Evolutionary conservation across 2,113 vertebrate genomes (phyloP), one percentile per base, ranked within the genome.

Genomic region (Eulemur rufifrons): DNA sequence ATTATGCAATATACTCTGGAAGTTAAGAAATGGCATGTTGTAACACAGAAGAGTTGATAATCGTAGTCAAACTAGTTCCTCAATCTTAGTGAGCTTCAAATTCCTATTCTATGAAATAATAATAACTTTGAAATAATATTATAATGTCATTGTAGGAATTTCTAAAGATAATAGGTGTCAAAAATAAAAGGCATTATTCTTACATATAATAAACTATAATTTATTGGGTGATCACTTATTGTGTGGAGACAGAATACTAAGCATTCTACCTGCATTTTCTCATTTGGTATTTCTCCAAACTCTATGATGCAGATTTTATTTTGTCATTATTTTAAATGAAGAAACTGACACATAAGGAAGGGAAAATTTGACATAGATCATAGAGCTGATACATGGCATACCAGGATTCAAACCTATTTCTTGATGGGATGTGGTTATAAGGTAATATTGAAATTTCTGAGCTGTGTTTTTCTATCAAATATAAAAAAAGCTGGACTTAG

Each of bases 241-340:
- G 9, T 56, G 18, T 74, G 5, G 2, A 45, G 5, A 52, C 56
- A 27, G 23, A 37, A 56, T 8, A 21, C 1, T 83, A 89, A 81
- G 13, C 8, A 27, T 7, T 82, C 17, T 71, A 32, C 32, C 5
- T 92, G n/a, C 3, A 83, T 82, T 86, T 96, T 69, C 34, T 77
- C 15, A 66, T 59, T 89, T 42, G 15, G 0, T 52, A 71, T 89
- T 83, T 95, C 2, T 23, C 50, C 6, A 80, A 86, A 25, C 6
- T 17, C n/a, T 96, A 17, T 34, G 34, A 71, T 12, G 5, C 5
- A 47, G 27, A 61, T 83, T 34, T 39, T 81, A 9, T 4, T 91
- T 92, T 20, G 20, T 73, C 37, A 78, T 71, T 82, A 73, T 45
- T 95, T 86, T 54, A 90, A 89, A 34, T 78, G 27, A 96, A 25